Evolutionary conservation across 37 sponge, comb jelly and placozoan genomes (phyloP).

Genomic region (Corticium candelabrum): DNA sequence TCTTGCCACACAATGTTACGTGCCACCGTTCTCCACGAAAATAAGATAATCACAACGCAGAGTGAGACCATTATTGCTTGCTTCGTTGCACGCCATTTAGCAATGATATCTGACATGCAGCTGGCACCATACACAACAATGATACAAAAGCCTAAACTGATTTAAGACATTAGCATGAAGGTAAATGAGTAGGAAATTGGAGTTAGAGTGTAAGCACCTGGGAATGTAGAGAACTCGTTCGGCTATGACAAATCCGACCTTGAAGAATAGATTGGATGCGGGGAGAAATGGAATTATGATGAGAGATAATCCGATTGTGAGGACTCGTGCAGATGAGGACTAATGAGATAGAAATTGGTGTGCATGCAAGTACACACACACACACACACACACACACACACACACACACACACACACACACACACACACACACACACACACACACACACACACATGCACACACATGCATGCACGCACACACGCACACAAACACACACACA

Average conservation of each 20-base stretch:
- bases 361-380: too few species aligned
- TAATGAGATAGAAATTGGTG: too few species aligned
- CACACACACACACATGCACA: too few species aligned
- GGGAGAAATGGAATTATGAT: constrained; percentile 61
- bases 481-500: too few species aligned
- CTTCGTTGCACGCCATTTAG: background rate
- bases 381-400: too few species aligned
- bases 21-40: constrained; percentile 35
- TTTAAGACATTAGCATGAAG: background rate
- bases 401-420: too few species aligned
- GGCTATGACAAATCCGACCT: constrained; percentile 78
- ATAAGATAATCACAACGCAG: constrained; percentile 19
- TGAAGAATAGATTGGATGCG: constrained; percentile 55
- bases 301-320: constrained; percentile 16
- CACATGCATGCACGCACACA: too few species aligned
- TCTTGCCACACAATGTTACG: constrained; percentile 65
- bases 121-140: constrained; percentile 43
- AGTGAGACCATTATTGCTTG: background rate
- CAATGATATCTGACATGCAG: constrained; percentile 1
- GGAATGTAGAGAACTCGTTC: constrained; percentile 78
- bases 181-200: background rate
- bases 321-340: too few species aligned
- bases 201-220: constrained; percentile 8
- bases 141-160: constrained; percentile 62
- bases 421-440: too few species aligned